Conservation (phyloP, 2,113 vertebrate species). For the Bubalus kerabau region DNA sequence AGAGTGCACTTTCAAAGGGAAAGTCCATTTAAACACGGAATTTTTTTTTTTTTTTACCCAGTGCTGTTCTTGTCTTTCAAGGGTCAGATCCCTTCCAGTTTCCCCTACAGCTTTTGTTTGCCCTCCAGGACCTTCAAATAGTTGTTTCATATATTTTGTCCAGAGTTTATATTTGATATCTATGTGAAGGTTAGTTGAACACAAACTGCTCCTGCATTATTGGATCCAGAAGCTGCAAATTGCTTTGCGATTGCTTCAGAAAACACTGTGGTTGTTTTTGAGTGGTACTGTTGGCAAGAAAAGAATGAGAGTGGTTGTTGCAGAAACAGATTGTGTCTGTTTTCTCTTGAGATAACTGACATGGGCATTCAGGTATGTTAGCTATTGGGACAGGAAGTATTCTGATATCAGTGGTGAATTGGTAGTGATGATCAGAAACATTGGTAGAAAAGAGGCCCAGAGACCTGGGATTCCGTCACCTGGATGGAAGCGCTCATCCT, state of each 20-base stretch:
- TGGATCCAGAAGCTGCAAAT: background rate
- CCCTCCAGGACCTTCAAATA: background rate
- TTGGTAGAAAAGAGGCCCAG: background rate
- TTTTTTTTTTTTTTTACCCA: background rate
- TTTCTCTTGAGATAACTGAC: background rate
- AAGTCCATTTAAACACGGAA: background rate
- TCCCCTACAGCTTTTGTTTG: background rate
- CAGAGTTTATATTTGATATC: background rate
- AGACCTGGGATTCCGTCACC: background rate
- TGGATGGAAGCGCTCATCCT: background rate
- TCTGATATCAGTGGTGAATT: background rate
- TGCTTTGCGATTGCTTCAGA: background rate
- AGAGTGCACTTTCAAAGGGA: background rate
- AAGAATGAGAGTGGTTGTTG: background rate
- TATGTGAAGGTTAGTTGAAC: background rate
- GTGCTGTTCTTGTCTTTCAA: background rate
- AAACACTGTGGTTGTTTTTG: background rate
- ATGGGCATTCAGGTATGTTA: background rate
- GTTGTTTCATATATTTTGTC: background rate
- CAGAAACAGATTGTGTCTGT: background rate
- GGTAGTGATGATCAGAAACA: background rate
- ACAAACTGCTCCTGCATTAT: background rate
- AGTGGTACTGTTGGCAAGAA: background rate
- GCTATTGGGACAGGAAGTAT: background rate
- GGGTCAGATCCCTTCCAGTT: background rate